Conservation (phyloP, 2,888 invertebrate genomes). For the Andrena bucephala region DNA sequence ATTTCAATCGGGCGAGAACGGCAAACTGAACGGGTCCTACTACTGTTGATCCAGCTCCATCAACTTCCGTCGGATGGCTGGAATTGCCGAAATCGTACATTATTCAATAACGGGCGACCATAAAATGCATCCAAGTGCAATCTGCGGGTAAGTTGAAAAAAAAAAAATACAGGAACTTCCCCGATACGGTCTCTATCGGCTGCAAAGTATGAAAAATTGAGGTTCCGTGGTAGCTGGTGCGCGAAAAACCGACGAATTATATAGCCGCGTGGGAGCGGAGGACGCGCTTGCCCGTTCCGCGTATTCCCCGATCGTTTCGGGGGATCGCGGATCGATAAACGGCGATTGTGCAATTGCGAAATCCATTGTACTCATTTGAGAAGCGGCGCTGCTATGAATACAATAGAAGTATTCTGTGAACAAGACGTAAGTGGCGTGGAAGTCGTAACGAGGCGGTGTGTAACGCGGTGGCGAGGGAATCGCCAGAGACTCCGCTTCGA, state of each 20-base stretch:
- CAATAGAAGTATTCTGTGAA: conserved; percentile 49
- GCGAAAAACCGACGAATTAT: conserved; percentile 23
- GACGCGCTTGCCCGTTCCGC: conserved; percentile 26
- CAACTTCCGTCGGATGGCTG: background rate
- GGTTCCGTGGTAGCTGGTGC: too few species aligned
- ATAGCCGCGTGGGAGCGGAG: background rate
- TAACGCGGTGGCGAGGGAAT: conserved; percentile 27
- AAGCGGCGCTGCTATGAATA: conserved; percentile 58
- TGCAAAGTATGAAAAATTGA: conserved; percentile 20
- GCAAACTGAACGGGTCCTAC: background rate
- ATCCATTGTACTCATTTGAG: conserved; percentile 54
- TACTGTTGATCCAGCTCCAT: background rate
- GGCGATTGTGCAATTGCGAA: conserved; percentile 56
- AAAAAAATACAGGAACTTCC: background rate
- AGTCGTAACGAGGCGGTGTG: conserved; percentile 21
- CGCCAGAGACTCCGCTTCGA: background rate
- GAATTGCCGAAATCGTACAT: background rate
- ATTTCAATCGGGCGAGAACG: background rate
- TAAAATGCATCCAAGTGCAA: conserved; percentile 6
- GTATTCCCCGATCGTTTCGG: conserved; percentile 34
- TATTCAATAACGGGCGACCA: conserved; percentile 21
- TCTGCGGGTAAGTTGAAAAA: background rate
- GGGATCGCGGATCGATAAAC: conserved; percentile 57
- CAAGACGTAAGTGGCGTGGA: conserved; percentile 46
- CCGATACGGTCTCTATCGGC: background rate